Percentiles rank a stretch among this genome's conserved stretches.
These are phyloP conservation scores for Agapornis canus DNA, from an alignment of 2,797 vertebrate species.

Conservation along the genomic window DNA sequence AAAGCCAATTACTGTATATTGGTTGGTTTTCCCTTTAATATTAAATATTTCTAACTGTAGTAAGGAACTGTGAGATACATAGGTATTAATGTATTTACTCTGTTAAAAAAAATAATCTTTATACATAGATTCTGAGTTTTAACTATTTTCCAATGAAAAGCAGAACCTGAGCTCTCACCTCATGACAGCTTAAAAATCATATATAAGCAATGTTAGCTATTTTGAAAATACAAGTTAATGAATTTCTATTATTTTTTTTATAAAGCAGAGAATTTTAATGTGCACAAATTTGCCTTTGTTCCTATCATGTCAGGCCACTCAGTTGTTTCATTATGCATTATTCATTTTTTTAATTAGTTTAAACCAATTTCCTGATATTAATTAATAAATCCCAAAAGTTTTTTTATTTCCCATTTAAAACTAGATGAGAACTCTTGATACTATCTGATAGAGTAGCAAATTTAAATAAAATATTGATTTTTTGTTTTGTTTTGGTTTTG, in stretches of 20 bases:
- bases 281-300: background rate
- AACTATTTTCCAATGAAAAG: background rate
- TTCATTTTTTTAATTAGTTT: constrained; percentile 57
- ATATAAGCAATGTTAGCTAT: background rate
- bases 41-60: background rate
- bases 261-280: background rate
- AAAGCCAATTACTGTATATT: background rate
- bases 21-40: background rate
- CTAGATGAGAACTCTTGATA: background rate
- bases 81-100: background rate
- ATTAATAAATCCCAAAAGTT: constrained; percentile 42
- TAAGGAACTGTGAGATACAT: background rate
- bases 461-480: constrained; percentile 50
- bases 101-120: background rate
- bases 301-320: background rate
- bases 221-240: background rate
- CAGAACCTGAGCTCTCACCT: background rate
- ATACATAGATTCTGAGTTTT: background rate
- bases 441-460: background rate
- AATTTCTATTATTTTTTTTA: background rate
- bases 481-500: background rate
- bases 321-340: constrained; percentile 42
- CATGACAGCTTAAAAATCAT: background rate
- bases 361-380: constrained; percentile 51
- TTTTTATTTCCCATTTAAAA: constrained; percentile 31